These are phyloP conservation scores for Linyphia triangularis DNA, from an alignment of 2,888 invertebrate genomes.

Conservation along the genomic window DNA sequence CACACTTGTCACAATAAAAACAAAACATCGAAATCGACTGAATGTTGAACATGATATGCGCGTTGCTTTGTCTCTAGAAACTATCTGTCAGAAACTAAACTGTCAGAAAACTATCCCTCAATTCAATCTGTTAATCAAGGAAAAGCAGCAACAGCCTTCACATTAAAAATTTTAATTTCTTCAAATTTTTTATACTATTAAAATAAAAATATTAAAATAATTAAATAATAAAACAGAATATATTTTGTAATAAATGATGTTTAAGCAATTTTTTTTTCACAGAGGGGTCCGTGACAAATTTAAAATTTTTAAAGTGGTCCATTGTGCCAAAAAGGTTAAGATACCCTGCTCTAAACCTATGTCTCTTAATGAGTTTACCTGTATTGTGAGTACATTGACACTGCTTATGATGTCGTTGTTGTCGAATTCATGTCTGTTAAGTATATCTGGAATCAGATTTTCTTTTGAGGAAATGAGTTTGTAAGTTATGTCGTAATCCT, in stretches of 20 bases:
- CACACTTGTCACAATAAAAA: slow-evolving; percentile 52
- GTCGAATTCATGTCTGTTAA: no score
- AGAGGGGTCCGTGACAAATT: slow-evolving; percentile 54
- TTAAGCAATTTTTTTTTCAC: slow-evolving; percentile 61
- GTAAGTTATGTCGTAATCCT: no score
- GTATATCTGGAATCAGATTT: no score
- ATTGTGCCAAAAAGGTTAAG: slow-evolving; percentile 65
- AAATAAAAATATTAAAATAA: slow-evolving; percentile 64
- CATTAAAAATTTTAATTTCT: slow-evolving; percentile 46
- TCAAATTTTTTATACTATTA: slow-evolving; percentile 38
- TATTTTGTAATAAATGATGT: slow-evolving; percentile 56
- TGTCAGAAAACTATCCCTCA: slow-evolving; percentile 46
- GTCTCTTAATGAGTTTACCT: no score
- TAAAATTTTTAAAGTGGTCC: slow-evolving; percentile 58
- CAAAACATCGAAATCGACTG: slow-evolving; percentile 42
- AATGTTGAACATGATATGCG: slow-evolving; percentile 44
- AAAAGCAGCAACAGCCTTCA: slow-evolving; percentile 49
- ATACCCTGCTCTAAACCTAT: no score
- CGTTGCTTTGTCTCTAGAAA: slow-evolving; percentile 45
- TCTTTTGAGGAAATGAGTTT: no score
- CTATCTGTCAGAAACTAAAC: no score
- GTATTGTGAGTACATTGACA: no score
- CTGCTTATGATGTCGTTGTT: no score
- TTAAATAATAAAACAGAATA: slow-evolving; percentile 53
- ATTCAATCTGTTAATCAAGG: slow-evolving; percentile 45